phyloP scores from a whole-genome alignment of 2,113 vertebrate genomes.

The Theristicus caerulescens region DNA sequence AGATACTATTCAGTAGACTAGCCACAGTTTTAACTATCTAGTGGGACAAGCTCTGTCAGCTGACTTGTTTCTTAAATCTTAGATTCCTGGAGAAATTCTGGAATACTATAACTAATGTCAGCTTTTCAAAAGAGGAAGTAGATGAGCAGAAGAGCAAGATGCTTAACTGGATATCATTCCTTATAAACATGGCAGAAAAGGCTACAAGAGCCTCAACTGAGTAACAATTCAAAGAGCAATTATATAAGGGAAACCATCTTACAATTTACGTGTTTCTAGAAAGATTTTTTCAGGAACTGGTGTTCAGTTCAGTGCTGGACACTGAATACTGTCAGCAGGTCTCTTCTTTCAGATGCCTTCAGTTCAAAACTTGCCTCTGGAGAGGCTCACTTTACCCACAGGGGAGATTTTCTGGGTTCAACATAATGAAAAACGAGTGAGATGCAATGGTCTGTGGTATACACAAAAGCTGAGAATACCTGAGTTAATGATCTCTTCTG shows the following conservation, averaged over 20 bases:
- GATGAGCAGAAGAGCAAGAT: background rate
- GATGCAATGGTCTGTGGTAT: background rate
- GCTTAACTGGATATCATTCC: background rate
- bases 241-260: background rate
- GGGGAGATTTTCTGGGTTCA: background rate
- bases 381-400: background rate
- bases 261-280: background rate
- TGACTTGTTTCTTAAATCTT: background rate
- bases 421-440: background rate
- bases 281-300: background rate
- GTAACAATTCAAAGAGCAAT: fast-evolving
- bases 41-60: background rate
- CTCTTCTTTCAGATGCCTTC: background rate
- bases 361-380: background rate
- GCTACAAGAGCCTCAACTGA: background rate
- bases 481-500: background rate
- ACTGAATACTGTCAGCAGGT: background rate
- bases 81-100: background rate
- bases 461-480: background rate
- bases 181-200: background rate
- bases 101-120: background rate
- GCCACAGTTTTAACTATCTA: background rate
- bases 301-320: background rate
- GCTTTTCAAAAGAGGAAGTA: background rate
- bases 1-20: background rate